These are phyloP conservation scores for Solenopsis invicta DNA, from an alignment of 1,140 invertebrate genomes.

Conservation along the genomic window DNA sequence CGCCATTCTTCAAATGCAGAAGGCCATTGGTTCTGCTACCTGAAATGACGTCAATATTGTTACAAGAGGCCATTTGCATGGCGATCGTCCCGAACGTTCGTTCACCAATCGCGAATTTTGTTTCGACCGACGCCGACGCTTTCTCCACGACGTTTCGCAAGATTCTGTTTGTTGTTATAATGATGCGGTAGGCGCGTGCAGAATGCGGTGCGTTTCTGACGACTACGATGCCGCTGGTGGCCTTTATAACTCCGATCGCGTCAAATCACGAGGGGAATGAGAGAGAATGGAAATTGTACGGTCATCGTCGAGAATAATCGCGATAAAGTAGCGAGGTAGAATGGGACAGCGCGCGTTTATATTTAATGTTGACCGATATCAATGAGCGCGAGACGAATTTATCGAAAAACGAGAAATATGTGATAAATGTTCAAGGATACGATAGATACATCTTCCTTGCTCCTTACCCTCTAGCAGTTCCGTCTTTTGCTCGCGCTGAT, in stretches of 20 bases:
- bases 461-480: slow-evolving; percentile 86
- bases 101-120: slow-evolving; percentile 20
- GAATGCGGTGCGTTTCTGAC: background rate
- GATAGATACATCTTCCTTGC: background rate
- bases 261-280: slow-evolving; percentile 28
- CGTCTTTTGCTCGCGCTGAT: slow-evolving; percentile 85
- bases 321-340: background rate
- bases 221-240: background rate
- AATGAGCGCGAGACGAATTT: background rate
- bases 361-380: slow-evolving; percentile 6
- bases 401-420: background rate
- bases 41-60: slow-evolving; percentile 74
- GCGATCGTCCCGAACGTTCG: slow-evolving; percentile 3
- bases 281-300: background rate
- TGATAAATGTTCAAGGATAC: background rate
- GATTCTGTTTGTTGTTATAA: background rate
- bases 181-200: background rate
- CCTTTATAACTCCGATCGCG: slow-evolving; percentile 16
- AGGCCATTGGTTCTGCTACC: slow-evolving; percentile 83
- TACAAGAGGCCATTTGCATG: background rate
- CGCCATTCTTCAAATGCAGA: slow-evolving; percentile 84
- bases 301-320: slow-evolving; percentile 15
- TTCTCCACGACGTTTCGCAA: slow-evolving; percentile 34
- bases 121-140: background rate
- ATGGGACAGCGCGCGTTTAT: background rate